Base-by-base conservation (phyloP, 2,797 vertebrate species). In the Periparus ater region DNA sequence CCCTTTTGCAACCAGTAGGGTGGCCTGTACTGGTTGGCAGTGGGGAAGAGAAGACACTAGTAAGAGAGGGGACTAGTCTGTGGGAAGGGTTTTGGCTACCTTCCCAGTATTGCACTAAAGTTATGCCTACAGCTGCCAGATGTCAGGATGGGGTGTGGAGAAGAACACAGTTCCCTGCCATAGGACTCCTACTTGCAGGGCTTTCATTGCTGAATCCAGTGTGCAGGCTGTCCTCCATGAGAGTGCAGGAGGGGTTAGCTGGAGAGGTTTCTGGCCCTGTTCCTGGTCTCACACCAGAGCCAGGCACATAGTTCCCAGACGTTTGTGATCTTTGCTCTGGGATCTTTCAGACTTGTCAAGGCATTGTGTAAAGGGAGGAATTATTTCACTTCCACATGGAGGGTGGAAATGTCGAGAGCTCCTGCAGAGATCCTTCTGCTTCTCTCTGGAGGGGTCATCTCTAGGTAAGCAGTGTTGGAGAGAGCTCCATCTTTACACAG, bases 301-400 rank as follows among this genome's bases (percentile, higher is more conserved):
- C 84, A 94, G 93, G 86, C 84, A 89, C 83, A 83, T 65, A 79
- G 53, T 50, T 96, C 62, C 42, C 84, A 89, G 67, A 86, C 85
- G 23, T 89, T 79, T 91, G 89, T 72, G 93, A 89, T 80, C 65
- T 73, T 57, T 95, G 57, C 73, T 96, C 86, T 96, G 84, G 32
- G 53, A 87, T 95, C 76, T 94, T 92, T 96, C 79, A 96, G 81
- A 45, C 67, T 94, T 96, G 88, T 94, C 91, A 95, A 87, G 42
- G 50, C 26, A 5, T 71, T 79, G 44, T 21, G 5, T 86, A 79
- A 91, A 82, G 29, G 74, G n/a, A 85, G 44, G 62, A 93, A 83
- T 88, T 88, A 91, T 85, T 93, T 94, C 57, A 74, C 70, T 71
- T 85, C 77, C 51, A 38, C 18, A 3, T 21, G n/a, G 45, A 21